Evolutionary conservation across 2,888 invertebrate species (phyloP), one percentile per base, ranked within the genome.

Genomic region (Agrotis clavis): DNA sequence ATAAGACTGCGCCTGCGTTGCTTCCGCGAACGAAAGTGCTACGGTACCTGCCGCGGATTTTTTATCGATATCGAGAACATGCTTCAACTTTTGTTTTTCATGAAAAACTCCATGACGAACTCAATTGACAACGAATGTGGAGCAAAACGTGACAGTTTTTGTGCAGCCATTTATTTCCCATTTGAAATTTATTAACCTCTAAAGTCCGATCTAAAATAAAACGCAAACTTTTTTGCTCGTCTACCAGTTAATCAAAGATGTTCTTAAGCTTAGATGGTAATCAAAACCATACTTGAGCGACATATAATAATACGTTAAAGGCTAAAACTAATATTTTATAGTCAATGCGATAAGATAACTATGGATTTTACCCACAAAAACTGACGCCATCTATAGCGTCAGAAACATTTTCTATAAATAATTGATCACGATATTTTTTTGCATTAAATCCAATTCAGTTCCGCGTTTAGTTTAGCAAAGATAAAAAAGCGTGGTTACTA

Each of bases 1-100:
- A 74, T 77, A 81, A 87, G 81, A 87, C 87, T 89, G 90, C 88
- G 91, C 87, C 80, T 72, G 88, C 87, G 89, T 69, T 71, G 86
- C 94, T 95, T 96, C 96, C 95, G 94, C 90, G 90, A 94, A 92
- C 84, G 94, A 95, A 95, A 95, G 95, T 94, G 90, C 88, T 90
- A 87, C 88, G 74, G 79, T 70, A 76, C 74, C 63, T 50, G 71
- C 68, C 47, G 47, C 75, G 21, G 74, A 71, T 82, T 75, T 83
- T 79, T 79, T 76, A 82, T 83, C 74, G 83, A 88, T 78, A 85
- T 81, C 80, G 81, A 81, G 21, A 54, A 51, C 35, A 48, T 61
- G 18, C 73, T 59, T 51, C 21, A 14, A 59, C 0, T 25, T 30
- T 68, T 54, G 18, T 56, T 78, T 57, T 66, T 64, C 35, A 16